These are phyloP conservation scores for Gephyroberyx darwinii DNA, from an alignment of 2,797 vertebrate genomes.

Conservation along the genomic window DNA sequence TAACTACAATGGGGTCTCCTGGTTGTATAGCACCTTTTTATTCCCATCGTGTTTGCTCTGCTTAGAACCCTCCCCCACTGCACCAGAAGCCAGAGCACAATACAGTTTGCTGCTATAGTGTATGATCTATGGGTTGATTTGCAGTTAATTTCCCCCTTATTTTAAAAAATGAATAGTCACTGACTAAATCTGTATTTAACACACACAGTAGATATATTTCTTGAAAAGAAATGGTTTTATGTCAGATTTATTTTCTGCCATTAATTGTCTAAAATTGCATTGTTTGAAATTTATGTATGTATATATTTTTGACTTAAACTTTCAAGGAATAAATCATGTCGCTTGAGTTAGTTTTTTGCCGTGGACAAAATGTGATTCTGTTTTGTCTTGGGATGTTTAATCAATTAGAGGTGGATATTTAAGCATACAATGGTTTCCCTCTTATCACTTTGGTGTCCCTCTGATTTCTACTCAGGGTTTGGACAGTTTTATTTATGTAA, in stretches of 20 bases:
- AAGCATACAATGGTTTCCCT: constrained; percentile 33
- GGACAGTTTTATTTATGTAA: constrained; percentile 36
- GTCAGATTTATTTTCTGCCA: constrained; percentile 65
- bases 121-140: constrained; percentile 61
- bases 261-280: constrained; percentile 68
- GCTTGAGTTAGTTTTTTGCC: constrained; percentile 71
- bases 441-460: constrained; percentile 21
- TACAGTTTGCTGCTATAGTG: constrained; percentile 77
- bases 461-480: constrained; percentile 25
- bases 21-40: constrained; percentile 60
- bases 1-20: constrained; percentile 48
- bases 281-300: constrained; percentile 73
- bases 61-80: constrained; percentile 34
- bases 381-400: constrained; percentile 59
- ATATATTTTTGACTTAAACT: constrained; percentile 75
- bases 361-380: constrained; percentile 59
- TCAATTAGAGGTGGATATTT: constrained; percentile 27
- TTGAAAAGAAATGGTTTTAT: constrained; percentile 71
- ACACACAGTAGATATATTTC: constrained; percentile 67
- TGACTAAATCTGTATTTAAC: constrained; percentile 73
- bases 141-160: constrained; percentile 21
- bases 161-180: constrained; percentile 51
- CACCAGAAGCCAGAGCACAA: constrained; percentile 72
- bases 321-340: constrained; percentile 79
- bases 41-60: constrained; percentile 44